phyloP scores from a whole-genome alignment of 2,888 invertebrate genomes.

The Drosophila suboccidentalis region DNA sequence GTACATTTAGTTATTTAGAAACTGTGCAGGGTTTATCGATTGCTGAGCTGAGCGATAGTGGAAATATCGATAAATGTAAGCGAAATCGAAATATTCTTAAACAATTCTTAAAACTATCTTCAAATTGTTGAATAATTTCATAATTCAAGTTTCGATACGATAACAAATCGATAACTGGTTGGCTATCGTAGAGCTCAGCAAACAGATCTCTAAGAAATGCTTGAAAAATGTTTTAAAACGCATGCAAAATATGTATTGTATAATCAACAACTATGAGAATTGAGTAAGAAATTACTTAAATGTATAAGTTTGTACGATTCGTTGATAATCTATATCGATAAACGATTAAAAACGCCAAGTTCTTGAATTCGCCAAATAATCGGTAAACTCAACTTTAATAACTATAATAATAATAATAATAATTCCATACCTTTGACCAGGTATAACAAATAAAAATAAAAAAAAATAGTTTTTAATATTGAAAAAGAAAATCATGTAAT shows the following conservation, averaged over 20 bases:
- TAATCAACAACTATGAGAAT: conserved; percentile 36
- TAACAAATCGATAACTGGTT: not conserved
- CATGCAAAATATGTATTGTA: conserved; percentile 42
- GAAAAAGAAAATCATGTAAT: not conserved
- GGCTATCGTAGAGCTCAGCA: conserved; percentile 31
- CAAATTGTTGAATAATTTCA: not conserved
- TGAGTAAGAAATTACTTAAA: conserved; percentile 21
- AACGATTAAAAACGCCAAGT: conserved; percentile 14
- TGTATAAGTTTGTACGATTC: conserved; percentile 23
- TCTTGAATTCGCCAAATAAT: conserved; percentile 21
- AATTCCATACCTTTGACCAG: not conserved
- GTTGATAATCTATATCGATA: conserved; percentile 16
- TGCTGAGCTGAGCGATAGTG: conserved; percentile 29
- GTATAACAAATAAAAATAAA: conserved; percentile 1
- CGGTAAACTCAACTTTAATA: not conserved
- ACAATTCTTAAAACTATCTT: not conserved
- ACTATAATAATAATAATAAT: not conserved
- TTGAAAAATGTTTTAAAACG: conserved; percentile 26
- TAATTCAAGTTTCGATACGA: not conserved
- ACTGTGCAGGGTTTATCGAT: conserved; percentile 34
- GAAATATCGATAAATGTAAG: not conserved
- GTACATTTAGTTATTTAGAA: conserved; percentile 14
- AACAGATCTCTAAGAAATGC: conserved; percentile 25
- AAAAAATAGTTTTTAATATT: not conserved
- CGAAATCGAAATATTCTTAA: not conserved